These are phyloP conservation scores for Tenthredo notha DNA, from an alignment of 2,888 invertebrate species.

Conservation along the genomic window DNA sequence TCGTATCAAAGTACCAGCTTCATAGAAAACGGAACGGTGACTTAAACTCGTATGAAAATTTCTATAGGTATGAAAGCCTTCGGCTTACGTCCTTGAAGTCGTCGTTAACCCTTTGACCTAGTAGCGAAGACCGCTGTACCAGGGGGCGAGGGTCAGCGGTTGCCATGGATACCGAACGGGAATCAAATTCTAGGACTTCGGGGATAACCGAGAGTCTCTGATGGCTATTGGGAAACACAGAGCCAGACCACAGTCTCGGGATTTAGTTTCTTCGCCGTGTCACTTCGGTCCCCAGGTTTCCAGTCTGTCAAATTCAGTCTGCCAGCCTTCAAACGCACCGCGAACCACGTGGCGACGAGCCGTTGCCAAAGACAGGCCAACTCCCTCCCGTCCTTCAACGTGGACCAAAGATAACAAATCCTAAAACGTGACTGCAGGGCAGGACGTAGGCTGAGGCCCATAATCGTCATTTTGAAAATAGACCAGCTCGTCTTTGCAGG, in stretches of 20 bases:
- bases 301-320: background rate
- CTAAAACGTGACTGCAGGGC: constrained; percentile 64
- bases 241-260: background rate
- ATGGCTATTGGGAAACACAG: constrained; percentile 34
- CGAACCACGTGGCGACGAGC: constrained; percentile 38
- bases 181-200: constrained; percentile 36
- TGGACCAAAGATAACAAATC: constrained; percentile 65
- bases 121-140: constrained; percentile 13
- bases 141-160: constrained; percentile 32
- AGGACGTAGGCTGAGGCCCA: background rate
- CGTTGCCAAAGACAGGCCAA: constrained; percentile 20
- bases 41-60: constrained; percentile 11
- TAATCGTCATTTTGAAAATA: constrained; percentile 46
- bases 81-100: constrained; percentile 14
- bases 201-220: constrained; percentile 7
- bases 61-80: background rate
- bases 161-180: constrained; percentile 39
- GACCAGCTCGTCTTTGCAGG: constrained; percentile 13
- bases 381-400: background rate
- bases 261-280: background rate
- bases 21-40: background rate
- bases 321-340: constrained; percentile 45
- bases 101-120: constrained; percentile 49
- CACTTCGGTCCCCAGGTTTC: background rate
- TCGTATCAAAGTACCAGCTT: background rate